Evolutionary conservation across 92 coral and sea anemone genomes (phyloP).

Genomic region (Porites evermanni): DNA sequence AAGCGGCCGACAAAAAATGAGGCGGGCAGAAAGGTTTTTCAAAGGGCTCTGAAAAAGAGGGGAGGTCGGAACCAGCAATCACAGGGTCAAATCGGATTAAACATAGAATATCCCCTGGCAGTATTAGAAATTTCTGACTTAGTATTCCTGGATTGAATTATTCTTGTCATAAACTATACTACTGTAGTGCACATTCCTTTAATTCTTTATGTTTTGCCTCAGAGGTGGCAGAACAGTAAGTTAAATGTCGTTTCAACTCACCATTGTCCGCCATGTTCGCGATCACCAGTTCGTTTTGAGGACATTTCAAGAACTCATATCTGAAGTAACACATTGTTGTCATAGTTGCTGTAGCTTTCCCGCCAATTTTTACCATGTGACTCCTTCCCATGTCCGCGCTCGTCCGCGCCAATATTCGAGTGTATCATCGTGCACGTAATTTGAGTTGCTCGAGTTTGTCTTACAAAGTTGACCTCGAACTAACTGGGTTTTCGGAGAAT

Average conservation of each 20-base stretch:
- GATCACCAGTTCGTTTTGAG: not conserved
- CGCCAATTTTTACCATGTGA: slow-evolving; percentile 51
- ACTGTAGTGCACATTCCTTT: too few species aligned
- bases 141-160: too few species aligned
- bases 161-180: too few species aligned
- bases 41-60: too few species aligned
- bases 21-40: too few species aligned
- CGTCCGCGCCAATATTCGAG: slow-evolving; percentile 53
- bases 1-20: too few species aligned
- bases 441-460: not conserved
- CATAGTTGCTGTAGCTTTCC: slow-evolving; percentile 22
- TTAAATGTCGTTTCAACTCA: not conserved
- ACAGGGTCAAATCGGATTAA: too few species aligned
- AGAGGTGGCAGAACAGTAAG: too few species aligned
- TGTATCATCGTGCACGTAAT: not conserved
- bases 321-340: not conserved
- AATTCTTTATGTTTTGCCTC: too few species aligned
- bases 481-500: not conserved
- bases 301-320: not conserved
- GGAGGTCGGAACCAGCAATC: too few species aligned
- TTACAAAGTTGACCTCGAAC: not conserved
- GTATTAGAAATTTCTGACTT: too few species aligned
- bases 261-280: slow-evolving; percentile 40
- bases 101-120: too few species aligned
- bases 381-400: slow-evolving; percentile 42